phyloP scores from a whole-genome alignment of 1,140 invertebrate genomes.

The Riptortus pedestris region DNA sequence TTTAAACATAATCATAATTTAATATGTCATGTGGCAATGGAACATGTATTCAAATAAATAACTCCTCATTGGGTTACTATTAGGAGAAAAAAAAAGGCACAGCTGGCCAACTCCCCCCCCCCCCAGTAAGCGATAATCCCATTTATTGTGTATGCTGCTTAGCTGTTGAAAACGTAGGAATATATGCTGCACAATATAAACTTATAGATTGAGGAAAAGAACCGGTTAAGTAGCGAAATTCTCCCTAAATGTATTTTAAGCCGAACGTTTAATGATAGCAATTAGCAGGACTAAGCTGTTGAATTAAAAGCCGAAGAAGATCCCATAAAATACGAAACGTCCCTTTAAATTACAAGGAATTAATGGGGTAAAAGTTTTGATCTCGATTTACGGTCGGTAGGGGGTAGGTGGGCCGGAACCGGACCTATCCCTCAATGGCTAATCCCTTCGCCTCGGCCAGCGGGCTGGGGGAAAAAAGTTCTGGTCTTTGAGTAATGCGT shows the following conservation, averaged over 20 bases:
- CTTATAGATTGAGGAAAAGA: too few species aligned
- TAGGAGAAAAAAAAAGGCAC: too few species aligned
- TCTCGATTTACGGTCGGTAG: slow-evolving; percentile 10
- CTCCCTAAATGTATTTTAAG: slow-evolving; percentile 12
- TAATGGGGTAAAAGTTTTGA: slow-evolving; percentile 18
- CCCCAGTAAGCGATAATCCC: too few species aligned
- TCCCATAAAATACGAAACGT: slow-evolving; percentile 11
- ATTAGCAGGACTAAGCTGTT: slow-evolving; percentile 17
- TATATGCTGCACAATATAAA: too few species aligned
- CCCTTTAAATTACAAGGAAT: slow-evolving; percentile 18
- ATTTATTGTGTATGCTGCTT: too few species aligned
- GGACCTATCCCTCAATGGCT: slow-evolving; percentile 8
- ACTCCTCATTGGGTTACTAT: too few species aligned
- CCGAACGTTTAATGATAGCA: slow-evolving; percentile 13
- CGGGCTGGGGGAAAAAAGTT: background rate
- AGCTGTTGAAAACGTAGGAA: too few species aligned
- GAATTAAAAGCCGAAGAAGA: slow-evolving; percentile 16
- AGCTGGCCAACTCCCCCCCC: too few species aligned
- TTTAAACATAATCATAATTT: too few species aligned
- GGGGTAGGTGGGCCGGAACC: slow-evolving; percentile 10
- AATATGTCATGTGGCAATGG: too few species aligned
- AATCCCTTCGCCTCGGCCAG: background rate
- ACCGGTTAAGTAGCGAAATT: background rate
- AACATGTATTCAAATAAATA: too few species aligned
- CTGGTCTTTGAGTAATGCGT: slow-evolving; percentile 16